A percentile compares a stretch with the other conserved stretches of the same genome.
Evolutionary conservation across 2,888 invertebrate genomes (phyloP).

Genomic region (Polymixis lichenea): DNA sequence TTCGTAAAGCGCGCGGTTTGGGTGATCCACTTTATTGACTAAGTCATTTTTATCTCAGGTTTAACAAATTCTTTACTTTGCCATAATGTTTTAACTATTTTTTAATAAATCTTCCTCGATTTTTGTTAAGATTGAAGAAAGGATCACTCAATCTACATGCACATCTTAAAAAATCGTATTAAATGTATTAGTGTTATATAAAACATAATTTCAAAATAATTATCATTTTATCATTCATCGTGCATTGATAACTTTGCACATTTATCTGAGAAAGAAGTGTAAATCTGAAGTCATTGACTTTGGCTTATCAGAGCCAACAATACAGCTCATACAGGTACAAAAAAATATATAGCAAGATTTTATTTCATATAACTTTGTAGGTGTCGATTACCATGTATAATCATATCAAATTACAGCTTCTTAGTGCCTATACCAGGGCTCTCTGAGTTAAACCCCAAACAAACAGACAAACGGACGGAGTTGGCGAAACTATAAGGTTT

Average conservation of each 20-base stretch:
- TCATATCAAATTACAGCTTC: neutral
- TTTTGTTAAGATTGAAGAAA: too few relatives aligned
- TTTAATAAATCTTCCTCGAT: too few relatives aligned
- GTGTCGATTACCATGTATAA: neutral
- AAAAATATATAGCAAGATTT: neutral
- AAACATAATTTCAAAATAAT: neutral
- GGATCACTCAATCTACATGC: too few relatives aligned
- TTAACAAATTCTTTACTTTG: too few relatives aligned
- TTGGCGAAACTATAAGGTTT: too few relatives aligned
- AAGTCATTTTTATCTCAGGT: too few relatives aligned
- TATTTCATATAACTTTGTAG: neutral
- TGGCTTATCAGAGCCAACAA: neutral
- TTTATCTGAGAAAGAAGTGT: neutral
- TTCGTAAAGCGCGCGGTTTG: too few relatives aligned
- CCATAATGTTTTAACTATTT: too few relatives aligned
- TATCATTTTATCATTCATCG: neutral
- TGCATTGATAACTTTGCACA: slow-evolving; percentile 1
- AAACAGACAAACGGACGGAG: too few relatives aligned
- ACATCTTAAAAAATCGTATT: neutral
- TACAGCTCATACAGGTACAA: neutral
- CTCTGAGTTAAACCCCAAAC: too few relatives aligned
- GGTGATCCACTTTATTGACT: too few relatives aligned
- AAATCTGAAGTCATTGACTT: neutral
- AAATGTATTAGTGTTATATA: neutral
- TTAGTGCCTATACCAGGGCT: too few relatives aligned